Percentiles rank a stretch among this genome's conserved stretches.
These are phyloP conservation scores for Cossypha dichroa DNA, from an alignment of 2,797 vertebrate species.

Conservation along the genomic window DNA sequence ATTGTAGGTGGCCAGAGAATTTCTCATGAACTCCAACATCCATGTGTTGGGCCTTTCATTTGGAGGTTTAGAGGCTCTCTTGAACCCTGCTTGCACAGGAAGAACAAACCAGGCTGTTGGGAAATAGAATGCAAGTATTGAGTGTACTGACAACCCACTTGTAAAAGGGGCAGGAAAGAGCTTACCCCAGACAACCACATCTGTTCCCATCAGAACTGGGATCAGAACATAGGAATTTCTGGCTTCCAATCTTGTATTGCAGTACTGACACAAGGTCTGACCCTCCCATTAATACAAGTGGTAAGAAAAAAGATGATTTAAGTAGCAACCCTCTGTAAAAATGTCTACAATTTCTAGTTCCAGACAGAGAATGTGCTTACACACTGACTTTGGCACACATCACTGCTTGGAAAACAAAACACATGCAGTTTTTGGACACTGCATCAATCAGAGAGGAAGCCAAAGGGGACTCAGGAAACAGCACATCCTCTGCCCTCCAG, in stretches of 20 bases:
- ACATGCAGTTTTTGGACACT: conserved; percentile 45
- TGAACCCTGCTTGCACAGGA: not conserved
- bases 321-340: not conserved
- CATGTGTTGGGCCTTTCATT: not conserved
- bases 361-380: conserved; percentile 65
- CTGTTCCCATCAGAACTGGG: not conserved
- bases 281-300: not conserved
- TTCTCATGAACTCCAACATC: not conserved
- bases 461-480: conserved; percentile 46
- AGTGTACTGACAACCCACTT: not conserved
- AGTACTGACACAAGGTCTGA: not conserved
- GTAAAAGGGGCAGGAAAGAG: not conserved
- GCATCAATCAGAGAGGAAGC: conserved; percentile 17
- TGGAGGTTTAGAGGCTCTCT: not conserved
- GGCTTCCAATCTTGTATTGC: not conserved
- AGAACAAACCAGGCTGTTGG: not conserved
- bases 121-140: not conserved
- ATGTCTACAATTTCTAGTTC: conserved; percentile 15
- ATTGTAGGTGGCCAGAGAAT: not conserved
- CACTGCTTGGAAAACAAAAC: conserved; percentile 22
- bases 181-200: not conserved
- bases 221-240: not conserved
- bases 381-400: conserved; percentile 28
- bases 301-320: not conserved
- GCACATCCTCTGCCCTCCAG: conserved; percentile 57